phyloP scores from a whole-genome alignment of 2,797 vertebrate genomes.

The Gobio occitaniae region DNA sequence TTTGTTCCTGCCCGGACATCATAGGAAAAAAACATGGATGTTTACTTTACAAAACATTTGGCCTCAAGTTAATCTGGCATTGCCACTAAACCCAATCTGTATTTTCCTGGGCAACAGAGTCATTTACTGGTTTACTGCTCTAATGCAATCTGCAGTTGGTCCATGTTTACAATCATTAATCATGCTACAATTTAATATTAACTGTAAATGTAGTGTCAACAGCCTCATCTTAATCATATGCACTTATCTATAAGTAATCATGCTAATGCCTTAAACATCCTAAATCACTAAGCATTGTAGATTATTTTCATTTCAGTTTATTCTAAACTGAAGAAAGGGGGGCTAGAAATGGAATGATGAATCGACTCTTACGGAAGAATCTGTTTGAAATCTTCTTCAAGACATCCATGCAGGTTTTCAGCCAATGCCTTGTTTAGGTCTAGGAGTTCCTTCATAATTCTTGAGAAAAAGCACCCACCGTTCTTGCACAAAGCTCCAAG shows the following conservation, averaged over 20 bases:
- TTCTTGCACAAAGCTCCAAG: neutral
- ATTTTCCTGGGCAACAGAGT: no score
- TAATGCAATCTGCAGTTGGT: no score
- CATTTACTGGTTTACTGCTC: no score
- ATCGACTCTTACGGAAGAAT: conserved; percentile 16
- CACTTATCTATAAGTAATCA: neutral
- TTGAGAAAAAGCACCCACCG: neutral
- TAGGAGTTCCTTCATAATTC: neutral
- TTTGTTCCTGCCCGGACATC: no score
- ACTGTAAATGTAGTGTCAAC: neutral
- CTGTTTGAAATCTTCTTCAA: neutral
- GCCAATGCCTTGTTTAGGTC: conserved; percentile 9
- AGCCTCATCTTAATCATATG: neutral
- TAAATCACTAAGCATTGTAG: no score
- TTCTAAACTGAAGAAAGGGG: neutral
- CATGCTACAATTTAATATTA: neutral
- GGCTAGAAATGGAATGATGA: neutral
- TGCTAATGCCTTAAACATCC: neutral
- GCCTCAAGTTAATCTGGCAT: no score
- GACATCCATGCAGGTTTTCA: neutral
- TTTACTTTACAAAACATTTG: no score
- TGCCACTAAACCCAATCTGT: no score
- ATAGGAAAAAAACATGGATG: no score
- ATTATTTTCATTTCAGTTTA: neutral
- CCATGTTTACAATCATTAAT: no score